Evolutionary conservation across 2,113 vertebrate genomes (phyloP), one percentile per base, ranked within the genome.

Genomic region (Typhlomys cinereus): DNA sequence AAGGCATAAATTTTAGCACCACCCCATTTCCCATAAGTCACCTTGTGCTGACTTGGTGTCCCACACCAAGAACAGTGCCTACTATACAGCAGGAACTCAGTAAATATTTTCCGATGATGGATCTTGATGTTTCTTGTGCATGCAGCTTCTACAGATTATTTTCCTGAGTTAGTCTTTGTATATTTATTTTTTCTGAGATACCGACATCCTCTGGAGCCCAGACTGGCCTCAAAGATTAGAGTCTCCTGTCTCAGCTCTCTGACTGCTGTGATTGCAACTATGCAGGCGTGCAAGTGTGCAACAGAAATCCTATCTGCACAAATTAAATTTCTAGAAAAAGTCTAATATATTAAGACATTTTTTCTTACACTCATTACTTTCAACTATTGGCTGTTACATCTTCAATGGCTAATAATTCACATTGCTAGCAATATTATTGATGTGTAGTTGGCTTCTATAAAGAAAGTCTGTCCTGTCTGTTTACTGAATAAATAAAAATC

Each of bases 311-410:
- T 70, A 48, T 25, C 66, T 50, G 29, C 36, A 41, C 15, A 59
- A 9, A 41, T 44, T 85, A 39, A 44, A 18, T 73, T 39, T 69
- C 44, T 50, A 41, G 23, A 69, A 27, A 46, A 75, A 73, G 23
- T 70, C 78, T 91, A 23, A 15, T 57, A 46, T 70, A 12, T 89
- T 89, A 86, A 7, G 61, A 87, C 34, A 89, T 27, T 61, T 82
- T 14, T 88, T 88, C 61, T 74, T 90, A 39, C 29, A 62, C 13
- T 79, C 82, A 66, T 34, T 46, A 27, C 41, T 75, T 79, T 83
- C 4, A n/a, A 27, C 82, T 84, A 62, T 92, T 94, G 79, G 25
- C 80, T 87, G 54, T 93, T 23, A 62, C 70, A 41, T 95, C 96
- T 88, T 70, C 80, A 64, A 76, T 78, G 15, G 9, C 50, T 94